These are phyloP conservation scores for Panulirus ornatus DNA, from an alignment of 1,140 invertebrate genomes.

Conservation along the genomic window DNA sequence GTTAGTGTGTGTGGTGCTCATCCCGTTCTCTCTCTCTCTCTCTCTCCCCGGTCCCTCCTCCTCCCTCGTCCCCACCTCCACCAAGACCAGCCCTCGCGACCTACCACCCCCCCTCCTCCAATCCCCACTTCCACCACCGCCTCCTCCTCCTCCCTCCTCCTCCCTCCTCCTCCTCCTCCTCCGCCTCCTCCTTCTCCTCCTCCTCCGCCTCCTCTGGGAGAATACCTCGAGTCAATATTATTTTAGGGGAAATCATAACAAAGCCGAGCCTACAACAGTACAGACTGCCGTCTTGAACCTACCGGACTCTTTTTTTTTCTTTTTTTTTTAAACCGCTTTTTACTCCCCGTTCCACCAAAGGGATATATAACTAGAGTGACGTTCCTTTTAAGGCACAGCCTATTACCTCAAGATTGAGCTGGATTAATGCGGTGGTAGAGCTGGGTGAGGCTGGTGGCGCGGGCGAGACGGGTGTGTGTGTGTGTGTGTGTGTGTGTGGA, in stretches of 20 bases:
- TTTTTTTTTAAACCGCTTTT: no score
- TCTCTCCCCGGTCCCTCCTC: constrained; percentile 13
- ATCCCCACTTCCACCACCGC: constrained; percentile 17
- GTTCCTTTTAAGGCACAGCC: no score
- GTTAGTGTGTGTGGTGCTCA: neutral
- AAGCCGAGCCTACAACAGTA: neutral
- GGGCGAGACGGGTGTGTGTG: neutral
- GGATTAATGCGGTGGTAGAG: no score
- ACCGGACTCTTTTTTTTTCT: neutral
- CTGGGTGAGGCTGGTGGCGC: no score
- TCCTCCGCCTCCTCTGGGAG: constrained; percentile 25
- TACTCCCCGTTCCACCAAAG: no score
- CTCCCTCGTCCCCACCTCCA: no score
- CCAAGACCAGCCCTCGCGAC: no score
- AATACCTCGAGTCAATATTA: constrained; percentile 54
- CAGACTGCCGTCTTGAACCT: neutral
- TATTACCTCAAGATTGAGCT: no score
- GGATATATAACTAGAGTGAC: no score
- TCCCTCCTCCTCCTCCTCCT: constrained; percentile 7
- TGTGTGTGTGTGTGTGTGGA: neutral
- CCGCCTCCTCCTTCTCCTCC: neutral
- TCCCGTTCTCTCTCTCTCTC: constrained; percentile 10
- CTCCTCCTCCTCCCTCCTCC: neutral
- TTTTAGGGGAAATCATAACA: constrained; percentile 47
- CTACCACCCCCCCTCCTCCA: neutral